These are phyloP conservation scores for Sphaerodactylus townsendi DNA, from an alignment of 2,113 vertebrate genomes.

Conservation along the genomic window DNA sequence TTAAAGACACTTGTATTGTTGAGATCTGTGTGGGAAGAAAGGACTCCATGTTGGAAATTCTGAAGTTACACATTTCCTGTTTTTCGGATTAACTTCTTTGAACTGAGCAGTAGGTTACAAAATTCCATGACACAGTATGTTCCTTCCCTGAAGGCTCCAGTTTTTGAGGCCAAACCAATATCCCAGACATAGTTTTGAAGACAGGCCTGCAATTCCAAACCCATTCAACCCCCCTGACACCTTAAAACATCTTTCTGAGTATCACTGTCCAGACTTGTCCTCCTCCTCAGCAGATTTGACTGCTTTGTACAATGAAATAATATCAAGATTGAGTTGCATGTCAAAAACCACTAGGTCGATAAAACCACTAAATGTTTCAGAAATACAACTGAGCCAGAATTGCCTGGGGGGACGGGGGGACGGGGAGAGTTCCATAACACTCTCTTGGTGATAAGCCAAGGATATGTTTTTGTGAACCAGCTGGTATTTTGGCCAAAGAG, in stretches of 20 bases:
- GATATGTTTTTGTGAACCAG: not conserved
- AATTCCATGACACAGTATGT: not conserved
- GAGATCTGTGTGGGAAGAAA: not conserved
- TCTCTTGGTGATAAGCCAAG: not conserved
- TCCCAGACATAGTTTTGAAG: not conserved
- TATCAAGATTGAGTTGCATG: not conserved
- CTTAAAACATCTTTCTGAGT: not conserved
- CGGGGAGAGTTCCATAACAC: not conserved
- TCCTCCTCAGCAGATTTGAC: slow-evolving; percentile 7
- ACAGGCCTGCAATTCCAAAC: not conserved
- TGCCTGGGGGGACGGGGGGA: not conserved
- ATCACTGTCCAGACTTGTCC: not conserved
- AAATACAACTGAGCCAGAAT: not conserved
- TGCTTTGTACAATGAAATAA: not conserved
- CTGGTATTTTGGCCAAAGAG: not conserved
- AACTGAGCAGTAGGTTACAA: not conserved
- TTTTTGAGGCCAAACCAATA: slow-evolving; percentile 6
- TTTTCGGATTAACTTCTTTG: not conserved
- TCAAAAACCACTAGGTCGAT: not conserved
- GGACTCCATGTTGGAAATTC: not conserved
- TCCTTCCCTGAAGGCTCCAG: not conserved
- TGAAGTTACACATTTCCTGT: not conserved
- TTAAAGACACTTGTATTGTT: not conserved
- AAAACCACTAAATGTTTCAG: not conserved
- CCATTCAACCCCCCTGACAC: not conserved